Conservation (phyloP, 2,797 vertebrate species). For the Pangasius krempfi region DNA sequence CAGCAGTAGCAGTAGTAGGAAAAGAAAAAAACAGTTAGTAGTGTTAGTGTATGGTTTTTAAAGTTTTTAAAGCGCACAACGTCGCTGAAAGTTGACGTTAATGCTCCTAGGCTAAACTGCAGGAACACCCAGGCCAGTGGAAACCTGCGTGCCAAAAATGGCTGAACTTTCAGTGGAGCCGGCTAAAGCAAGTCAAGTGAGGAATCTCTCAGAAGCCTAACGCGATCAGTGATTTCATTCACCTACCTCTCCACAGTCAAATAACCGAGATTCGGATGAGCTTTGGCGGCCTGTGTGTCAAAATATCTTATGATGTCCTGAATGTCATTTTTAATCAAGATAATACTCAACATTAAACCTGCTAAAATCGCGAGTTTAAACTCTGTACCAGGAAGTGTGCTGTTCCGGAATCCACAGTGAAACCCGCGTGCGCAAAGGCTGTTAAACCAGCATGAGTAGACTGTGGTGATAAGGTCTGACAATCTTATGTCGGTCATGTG, state of each 20-base stretch:
- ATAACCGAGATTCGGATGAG: not conserved
- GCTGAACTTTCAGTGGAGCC: not conserved
- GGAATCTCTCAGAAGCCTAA: not conserved
- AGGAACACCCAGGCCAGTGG: not conserved
- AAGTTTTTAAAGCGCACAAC: not conserved
- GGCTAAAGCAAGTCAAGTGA: not conserved
- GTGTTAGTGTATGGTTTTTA: not conserved
- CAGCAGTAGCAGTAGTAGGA: not conserved
- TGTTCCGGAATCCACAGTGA: conserved; percentile 22
- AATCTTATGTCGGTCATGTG: not conserved
- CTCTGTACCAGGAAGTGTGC: conserved; percentile 43
- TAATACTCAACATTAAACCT: not conserved
- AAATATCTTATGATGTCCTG: not conserved
- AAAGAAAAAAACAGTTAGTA: not conserved
- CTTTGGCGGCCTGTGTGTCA: not conserved
- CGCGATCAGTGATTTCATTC: not conserved
- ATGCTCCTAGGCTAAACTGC: not conserved
- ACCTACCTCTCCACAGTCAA: conserved; percentile 10
- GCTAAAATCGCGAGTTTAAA: not conserved
- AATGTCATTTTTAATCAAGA: not conserved
- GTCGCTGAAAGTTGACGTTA: not conserved
- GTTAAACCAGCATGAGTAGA: not conserved
- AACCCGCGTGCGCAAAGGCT: not conserved
- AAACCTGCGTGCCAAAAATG: conserved; percentile 10
- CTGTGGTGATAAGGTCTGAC: not conserved